Conservation (phyloP, 2,113 vertebrate species). For the Pantherophis guttatus region DNA sequence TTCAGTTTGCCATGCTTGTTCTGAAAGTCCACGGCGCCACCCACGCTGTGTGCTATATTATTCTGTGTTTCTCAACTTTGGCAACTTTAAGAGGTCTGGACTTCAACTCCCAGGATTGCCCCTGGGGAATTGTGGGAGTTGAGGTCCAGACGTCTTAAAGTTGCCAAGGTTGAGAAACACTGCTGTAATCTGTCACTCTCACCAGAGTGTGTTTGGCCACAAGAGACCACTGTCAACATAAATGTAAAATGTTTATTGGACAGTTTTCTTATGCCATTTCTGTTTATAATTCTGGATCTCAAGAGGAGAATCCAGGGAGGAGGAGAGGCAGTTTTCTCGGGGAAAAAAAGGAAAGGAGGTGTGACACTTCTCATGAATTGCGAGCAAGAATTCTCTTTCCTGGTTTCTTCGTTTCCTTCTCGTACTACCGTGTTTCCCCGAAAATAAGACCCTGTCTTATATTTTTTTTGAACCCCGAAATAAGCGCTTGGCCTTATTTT, state of each 20-base stretch:
- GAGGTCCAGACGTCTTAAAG: not conserved
- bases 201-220: conserved; percentile 37
- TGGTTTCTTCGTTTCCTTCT: not conserved
- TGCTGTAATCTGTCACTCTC: not conserved
- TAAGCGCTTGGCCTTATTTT: too few relatives aligned
- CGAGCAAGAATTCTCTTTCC: not conserved
- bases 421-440: too few relatives aligned
- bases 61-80: not conserved
- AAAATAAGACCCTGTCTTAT: too few relatives aligned
- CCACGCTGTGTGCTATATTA: not conserved
- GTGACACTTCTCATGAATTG: not conserved
- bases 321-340: not conserved
- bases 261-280: not conserved
- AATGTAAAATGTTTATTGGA: not conserved
- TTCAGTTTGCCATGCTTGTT: not conserved
- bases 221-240: conserved; percentile 8
- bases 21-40: not conserved
- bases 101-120: not conserved
- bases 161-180: not conserved
- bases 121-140: not conserved
- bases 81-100: not conserved
- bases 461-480: too few relatives aligned
- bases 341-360: not conserved
- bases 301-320: not conserved
- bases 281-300: conserved; percentile 2